Percentiles rank a stretch among this genome's conserved stretches.
phyloP scores from a whole-genome alignment of 2,888 invertebrate species.

The Stramonita haemastoma region DNA sequence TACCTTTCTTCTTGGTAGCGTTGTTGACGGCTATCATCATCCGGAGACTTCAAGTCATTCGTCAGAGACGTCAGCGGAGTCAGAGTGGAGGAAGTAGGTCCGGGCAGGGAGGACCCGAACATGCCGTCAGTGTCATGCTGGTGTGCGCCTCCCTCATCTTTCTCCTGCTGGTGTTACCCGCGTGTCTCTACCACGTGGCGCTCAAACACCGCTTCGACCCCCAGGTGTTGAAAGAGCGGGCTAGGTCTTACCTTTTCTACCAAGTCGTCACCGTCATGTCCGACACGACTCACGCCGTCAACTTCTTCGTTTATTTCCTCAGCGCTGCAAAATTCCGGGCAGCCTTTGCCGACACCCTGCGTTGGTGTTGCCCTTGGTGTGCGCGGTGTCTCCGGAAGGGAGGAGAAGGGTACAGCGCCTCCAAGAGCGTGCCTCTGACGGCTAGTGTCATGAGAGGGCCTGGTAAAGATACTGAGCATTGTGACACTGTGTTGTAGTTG shows the following conservation, averaged over 20 bases:
- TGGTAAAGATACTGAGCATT: not conserved
- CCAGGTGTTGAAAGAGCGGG: not conserved
- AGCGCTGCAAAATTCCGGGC: constrained; percentile 46
- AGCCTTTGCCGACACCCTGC: constrained; percentile 41
- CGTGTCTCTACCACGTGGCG: constrained; percentile 42
- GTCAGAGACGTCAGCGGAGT: constrained; percentile 13
- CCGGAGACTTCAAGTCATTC: constrained; percentile 1
- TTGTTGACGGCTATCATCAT: constrained; percentile 44
- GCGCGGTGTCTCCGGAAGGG: not conserved
- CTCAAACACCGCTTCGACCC: constrained; percentile 13
- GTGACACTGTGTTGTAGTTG: not conserved
- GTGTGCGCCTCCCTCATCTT: constrained; percentile 45
- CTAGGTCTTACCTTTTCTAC: constrained; percentile 35
- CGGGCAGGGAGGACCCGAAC: constrained; percentile 19
- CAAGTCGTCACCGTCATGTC: constrained; percentile 40
- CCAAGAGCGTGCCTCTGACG: not conserved
- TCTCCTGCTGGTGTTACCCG: constrained; percentile 43
- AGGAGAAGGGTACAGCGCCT: not conserved
- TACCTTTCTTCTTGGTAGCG: constrained; percentile 10
- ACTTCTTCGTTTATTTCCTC: constrained; percentile 50
- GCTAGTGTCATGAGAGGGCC: not conserved
- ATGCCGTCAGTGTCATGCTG: constrained; percentile 48
- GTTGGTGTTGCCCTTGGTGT: not conserved
- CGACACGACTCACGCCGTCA: constrained; percentile 50
- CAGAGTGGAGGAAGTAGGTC: not conserved